Evolutionary conservation across 2,113 vertebrate species (phyloP), one percentile per base, ranked within the genome.

Genomic region (Dasyurus viverrinus): DNA sequence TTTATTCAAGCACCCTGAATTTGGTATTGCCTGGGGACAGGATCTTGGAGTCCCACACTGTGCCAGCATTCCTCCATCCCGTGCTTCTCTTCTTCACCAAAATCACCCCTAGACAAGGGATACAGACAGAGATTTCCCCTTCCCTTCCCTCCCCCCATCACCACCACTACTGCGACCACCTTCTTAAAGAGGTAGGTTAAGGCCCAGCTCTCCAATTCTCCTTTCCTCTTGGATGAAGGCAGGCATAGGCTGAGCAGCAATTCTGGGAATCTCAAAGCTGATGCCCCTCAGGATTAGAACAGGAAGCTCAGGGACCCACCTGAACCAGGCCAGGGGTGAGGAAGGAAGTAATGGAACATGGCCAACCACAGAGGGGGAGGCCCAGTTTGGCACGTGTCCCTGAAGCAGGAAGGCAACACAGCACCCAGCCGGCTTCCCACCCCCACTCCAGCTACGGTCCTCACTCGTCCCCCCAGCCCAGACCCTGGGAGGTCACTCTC

Each of bases 131-230:
- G 68, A 84, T 84, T 76, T 76, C 5, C 36, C 68, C 50, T 0
- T 52, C 50, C 50, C 50, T 52, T 11, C 50, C 50, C 5, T 76
- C 4, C 36, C 68, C 68, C 36, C 5, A 60, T 30, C 30, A 22
- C 68, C 68, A 76, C 68, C 68, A 76, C 16, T 84, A 36, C 60
- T 36, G 4, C 3, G 16, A n/a, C 60, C 60, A 76, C 68, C 93
- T 92, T 93, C 95, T 94, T 94, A 94, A 96, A 96, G 92, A 96
- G 96, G 25, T 46, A 0, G 3, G 27, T 68, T 68, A 68, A 12
- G 90, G 53, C 90, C 93, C 52, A 55, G 54, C 52, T 54, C 53
- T 90, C 91, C 84, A 84, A 23, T 84, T 22, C 42, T 42, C 68
- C 68, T 42, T 42, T 84, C 19, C n/a, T 42, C 68, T 84, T 84